Percentiles rank a stretch among this genome's conserved stretches.
Evolutionary conservation across 2,113 vertebrate genomes (phyloP).

Genomic region (Halichoerus grypus): DNA sequence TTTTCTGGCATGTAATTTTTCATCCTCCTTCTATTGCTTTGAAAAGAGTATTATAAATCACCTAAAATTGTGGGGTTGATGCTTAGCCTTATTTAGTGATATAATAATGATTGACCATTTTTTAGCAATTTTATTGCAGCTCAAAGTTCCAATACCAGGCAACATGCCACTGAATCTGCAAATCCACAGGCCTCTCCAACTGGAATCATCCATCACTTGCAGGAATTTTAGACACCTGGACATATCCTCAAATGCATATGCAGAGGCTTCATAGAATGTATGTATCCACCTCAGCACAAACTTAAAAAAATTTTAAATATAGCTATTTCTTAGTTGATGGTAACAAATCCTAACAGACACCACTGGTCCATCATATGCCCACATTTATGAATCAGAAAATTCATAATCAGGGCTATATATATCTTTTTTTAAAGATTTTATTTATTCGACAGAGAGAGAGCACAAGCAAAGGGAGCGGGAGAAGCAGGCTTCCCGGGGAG

Average conservation of each 20-base stretch:
- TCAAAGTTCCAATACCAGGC: neutral
- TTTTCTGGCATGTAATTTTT: neutral
- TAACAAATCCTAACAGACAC: slow-evolving; percentile 1
- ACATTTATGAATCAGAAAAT: neutral
- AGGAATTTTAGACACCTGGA: neutral
- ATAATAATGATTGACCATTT: neutral
- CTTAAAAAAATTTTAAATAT: neutral
- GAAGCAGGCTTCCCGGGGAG: too few species aligned
- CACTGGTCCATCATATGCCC: neutral
- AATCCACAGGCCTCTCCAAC: neutral
- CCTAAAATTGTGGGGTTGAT: neutral
- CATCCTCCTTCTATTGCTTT: slow-evolving; percentile 16
- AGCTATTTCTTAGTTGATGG: neutral
- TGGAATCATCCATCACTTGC: neutral
- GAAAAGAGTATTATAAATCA: slow-evolving; percentile 46
- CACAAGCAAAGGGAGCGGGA: too few species aligned
- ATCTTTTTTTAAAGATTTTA: too few species aligned
- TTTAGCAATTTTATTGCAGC: slow-evolving; percentile 14
- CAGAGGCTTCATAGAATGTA: neutral
- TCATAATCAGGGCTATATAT: neutral
- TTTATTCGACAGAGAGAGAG: too few species aligned
- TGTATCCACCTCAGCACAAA: neutral
- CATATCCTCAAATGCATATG: neutral
- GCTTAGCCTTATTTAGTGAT: slow-evolving; percentile 20
- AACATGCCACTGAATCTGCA: neutral